phyloP scores from a whole-genome alignment of 2,888 invertebrate genomes.

The Escarpia spicata region DNA sequence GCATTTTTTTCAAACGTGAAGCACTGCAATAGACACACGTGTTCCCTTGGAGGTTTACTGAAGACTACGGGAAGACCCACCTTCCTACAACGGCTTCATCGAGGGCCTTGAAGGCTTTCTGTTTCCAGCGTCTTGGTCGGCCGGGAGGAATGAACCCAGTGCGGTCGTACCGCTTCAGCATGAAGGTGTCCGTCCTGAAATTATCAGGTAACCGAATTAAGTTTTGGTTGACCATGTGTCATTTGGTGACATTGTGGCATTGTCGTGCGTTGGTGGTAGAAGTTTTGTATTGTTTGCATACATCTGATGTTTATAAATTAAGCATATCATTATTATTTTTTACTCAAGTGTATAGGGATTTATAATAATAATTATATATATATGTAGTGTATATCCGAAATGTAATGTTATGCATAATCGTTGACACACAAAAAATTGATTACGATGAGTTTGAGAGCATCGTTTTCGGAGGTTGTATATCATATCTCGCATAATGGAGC shows the following conservation, averaged over 20 bases:
- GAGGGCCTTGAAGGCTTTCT: constrained; percentile 82
- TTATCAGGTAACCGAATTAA: not conserved
- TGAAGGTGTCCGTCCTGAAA: constrained; percentile 81
- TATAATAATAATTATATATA: not conserved
- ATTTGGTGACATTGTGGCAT: too few relatives aligned
- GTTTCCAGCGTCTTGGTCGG: constrained; percentile 90
- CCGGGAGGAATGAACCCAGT: constrained; percentile 93
- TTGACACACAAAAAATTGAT: not conserved
- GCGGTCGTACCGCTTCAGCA: constrained; percentile 79
- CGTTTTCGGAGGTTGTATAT: too few relatives aligned
- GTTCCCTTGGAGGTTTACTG: too few relatives aligned
- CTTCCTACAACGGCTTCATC: constrained; percentile 66
- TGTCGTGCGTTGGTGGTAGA: too few relatives aligned
- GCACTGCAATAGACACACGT: too few relatives aligned
- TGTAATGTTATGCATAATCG: not conserved
- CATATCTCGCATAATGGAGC: too few relatives aligned
- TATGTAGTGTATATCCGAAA: not conserved
- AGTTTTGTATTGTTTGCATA: too few relatives aligned
- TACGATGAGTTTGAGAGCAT: too few relatives aligned
- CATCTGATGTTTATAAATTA: too few relatives aligned
- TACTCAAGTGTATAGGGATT: not conserved
- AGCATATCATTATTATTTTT: too few relatives aligned
- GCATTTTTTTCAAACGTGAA: too few relatives aligned
- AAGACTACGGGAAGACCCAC: constrained; percentile 44
- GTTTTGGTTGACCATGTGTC: too few relatives aligned